Conservation (phyloP, 2,797 vertebrate species). For the Acomys russatus region DNA sequence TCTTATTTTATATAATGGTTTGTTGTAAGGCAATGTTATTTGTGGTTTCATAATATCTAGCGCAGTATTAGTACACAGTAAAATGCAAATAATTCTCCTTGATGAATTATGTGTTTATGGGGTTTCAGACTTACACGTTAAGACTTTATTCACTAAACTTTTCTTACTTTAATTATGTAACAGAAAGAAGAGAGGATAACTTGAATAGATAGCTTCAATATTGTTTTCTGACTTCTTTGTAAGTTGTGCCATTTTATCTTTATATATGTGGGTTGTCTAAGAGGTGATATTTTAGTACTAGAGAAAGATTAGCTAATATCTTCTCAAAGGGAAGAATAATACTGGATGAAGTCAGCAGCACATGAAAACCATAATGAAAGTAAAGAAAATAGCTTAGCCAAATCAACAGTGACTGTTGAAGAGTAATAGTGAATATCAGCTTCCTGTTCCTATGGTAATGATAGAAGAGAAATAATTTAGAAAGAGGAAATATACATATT, state of each 20-base stretch:
- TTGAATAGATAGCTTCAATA: not conserved
- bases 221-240: not conserved
- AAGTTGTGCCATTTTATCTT: too few relatives aligned
- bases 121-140: not conserved
- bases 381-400: too few relatives aligned
- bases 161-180: not conserved
- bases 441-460: too few relatives aligned
- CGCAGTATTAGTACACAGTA: not conserved
- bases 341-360: too few relatives aligned
- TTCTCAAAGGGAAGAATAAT: too few relatives aligned
- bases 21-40: not conserved
- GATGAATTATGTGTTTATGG: conserved; percentile 37
- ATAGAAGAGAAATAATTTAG: not conserved
- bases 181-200: not conserved
- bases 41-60: conserved; percentile 14
- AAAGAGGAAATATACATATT: not conserved
- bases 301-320: too few relatives aligned
- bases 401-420: too few relatives aligned
- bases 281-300: too few relatives aligned
- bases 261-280: too few relatives aligned
- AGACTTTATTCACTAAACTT: conserved; percentile 20
- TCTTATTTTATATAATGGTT: not conserved
- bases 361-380: too few relatives aligned
- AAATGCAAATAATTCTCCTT: conserved; percentile 13
- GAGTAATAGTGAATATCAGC: too few relatives aligned